These are phyloP conservation scores for Tiphia femorata DNA, from an alignment of 2,888 invertebrate genomes.

Conservation along the genomic window DNA sequence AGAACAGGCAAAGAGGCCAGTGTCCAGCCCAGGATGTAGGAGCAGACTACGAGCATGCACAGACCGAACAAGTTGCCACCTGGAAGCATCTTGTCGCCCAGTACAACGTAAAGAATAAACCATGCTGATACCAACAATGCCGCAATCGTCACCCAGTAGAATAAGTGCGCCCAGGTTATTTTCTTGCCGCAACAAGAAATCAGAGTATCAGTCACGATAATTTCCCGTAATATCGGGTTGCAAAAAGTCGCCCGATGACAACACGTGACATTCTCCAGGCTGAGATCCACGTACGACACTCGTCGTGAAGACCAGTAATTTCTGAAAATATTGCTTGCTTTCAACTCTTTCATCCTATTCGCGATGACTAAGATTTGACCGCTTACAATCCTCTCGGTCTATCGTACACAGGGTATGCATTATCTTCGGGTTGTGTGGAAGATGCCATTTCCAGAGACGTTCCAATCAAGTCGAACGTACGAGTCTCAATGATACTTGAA, in stretches of 20 bases:
- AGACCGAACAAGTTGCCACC: constrained; percentile 52
- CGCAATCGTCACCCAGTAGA: constrained; percentile 41
- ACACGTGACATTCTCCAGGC: constrained; percentile 44
- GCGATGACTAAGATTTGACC: too few species aligned
- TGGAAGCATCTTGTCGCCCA: constrained; percentile 54
- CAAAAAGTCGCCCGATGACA: constrained; percentile 54
- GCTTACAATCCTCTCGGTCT: too few species aligned
- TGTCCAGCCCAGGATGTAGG: constrained; percentile 57
- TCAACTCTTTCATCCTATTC: too few species aligned
- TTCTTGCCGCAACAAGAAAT: constrained; percentile 14
- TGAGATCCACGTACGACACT: too few species aligned
- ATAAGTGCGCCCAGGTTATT: constrained; percentile 54
- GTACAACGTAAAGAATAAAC: constrained; percentile 47
- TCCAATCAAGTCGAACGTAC: too few species aligned
- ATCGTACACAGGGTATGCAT: too few species aligned
- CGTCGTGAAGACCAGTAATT: too few species aligned
- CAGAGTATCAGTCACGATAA: constrained; percentile 45
- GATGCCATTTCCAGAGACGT: too few species aligned
- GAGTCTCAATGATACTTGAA: too few species aligned
- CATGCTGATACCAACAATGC: constrained; percentile 41
- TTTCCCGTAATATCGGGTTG: constrained; percentile 44
- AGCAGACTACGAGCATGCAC: constrained; percentile 44
- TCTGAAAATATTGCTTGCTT: too few species aligned
- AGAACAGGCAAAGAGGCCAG: constrained; percentile 55
- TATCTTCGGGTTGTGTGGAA: too few species aligned